phyloP scores from a whole-genome alignment of 2,113 vertebrate species.

The Periophthalmus modestus region DNA sequence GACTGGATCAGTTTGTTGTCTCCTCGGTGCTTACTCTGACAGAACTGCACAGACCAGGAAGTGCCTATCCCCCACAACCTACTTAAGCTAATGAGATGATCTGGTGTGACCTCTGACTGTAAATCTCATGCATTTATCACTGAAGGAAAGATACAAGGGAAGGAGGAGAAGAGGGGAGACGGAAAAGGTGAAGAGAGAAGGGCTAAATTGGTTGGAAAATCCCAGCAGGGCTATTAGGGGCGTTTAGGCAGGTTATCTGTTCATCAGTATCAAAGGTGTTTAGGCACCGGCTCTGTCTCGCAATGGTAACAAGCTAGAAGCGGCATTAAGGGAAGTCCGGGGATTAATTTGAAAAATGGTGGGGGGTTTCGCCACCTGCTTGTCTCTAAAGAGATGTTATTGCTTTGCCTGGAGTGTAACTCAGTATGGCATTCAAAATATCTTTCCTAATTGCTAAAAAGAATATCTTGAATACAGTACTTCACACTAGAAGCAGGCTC shows the following conservation, averaged over 20 bases:
- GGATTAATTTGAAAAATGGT: too few species aligned
- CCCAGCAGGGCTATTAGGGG: conserved; percentile 49
- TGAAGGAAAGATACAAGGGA: conserved; percentile 30
- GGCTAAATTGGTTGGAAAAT: conserved; percentile 49
- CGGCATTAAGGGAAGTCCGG: neutral
- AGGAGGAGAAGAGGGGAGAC: neutral
- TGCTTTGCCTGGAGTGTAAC: too few species aligned
- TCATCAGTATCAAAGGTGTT: conserved; percentile 17
- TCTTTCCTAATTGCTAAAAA: too few species aligned
- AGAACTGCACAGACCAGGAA: conserved; percentile 52
- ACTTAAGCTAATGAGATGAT: conserved; percentile 78
- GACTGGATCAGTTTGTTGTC: conserved; percentile 22
- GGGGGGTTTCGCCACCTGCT: too few species aligned
- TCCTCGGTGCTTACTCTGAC: conserved; percentile 52
- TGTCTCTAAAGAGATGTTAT: too few species aligned
- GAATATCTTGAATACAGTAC: too few species aligned
- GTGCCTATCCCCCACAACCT: conserved; percentile 61
- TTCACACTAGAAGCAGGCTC: too few species aligned
- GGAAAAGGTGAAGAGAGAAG: conserved; percentile 11
- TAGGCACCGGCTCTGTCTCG: neutral
- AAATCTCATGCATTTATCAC: conserved; percentile 70
- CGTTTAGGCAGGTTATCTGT: conserved; percentile 49
- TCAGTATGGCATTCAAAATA: too few species aligned
- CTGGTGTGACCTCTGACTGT: conserved; percentile 66
- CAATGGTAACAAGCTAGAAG: neutral